Evolutionary conservation across 2,797 vertebrate genomes (phyloP).

Genomic region (Botia kubotai): DNA sequence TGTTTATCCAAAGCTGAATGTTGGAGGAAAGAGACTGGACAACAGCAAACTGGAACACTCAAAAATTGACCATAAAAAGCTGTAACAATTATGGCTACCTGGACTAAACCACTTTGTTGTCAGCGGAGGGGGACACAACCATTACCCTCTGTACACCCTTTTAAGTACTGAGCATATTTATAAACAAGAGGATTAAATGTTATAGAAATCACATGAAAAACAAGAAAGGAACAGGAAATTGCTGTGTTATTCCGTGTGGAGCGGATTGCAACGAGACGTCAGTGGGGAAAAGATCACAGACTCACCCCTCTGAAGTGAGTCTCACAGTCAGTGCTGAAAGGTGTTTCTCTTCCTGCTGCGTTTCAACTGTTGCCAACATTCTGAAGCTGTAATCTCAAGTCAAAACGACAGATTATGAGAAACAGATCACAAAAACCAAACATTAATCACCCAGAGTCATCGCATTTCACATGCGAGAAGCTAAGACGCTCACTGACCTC

Average conservation of each 20-base stretch:
- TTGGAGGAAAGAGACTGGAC: too few relatives aligned
- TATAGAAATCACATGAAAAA: neutral
- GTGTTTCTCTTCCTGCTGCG: slow-evolving; percentile 68
- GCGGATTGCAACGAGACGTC: neutral
- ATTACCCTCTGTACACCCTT: neutral
- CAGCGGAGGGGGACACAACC: too few relatives aligned
- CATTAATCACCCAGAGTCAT: slow-evolving; percentile 80
- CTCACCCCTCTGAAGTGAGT: slow-evolving; percentile 40
- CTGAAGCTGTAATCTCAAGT: slow-evolving; percentile 65
- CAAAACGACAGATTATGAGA: slow-evolving; percentile 71
- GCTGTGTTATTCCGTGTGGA: neutral
- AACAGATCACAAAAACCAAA: slow-evolving; percentile 82
- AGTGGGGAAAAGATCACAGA: slow-evolving; percentile 29
- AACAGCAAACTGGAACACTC: too few relatives aligned
- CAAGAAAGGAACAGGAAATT: too few relatives aligned
- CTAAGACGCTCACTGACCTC: neutral
- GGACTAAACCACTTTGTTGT: too few relatives aligned
- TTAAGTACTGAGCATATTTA: neutral
- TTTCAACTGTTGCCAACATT: slow-evolving; percentile 69
- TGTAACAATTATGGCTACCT: too few relatives aligned
- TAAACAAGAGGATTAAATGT: neutral
- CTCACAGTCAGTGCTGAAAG: slow-evolving; percentile 63
- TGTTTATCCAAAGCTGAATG: too few relatives aligned
- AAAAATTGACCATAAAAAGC: too few relatives aligned
- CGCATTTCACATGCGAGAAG: slow-evolving; percentile 62